Conservation (phyloP, 1,140 invertebrate genomes). For the Pseudomyrmex pallidus region DNA sequence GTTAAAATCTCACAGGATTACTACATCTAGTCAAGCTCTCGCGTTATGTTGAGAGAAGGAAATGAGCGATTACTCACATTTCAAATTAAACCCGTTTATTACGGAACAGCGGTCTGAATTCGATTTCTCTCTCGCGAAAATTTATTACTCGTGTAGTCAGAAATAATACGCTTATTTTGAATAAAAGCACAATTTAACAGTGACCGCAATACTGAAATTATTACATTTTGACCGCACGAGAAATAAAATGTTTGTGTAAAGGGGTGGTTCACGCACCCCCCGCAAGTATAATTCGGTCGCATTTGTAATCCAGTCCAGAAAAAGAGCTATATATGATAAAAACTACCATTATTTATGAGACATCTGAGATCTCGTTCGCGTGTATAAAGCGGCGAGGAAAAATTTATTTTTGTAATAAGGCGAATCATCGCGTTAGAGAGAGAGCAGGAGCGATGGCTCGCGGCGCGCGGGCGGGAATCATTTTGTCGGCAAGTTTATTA, state of each 20-base stretch:
- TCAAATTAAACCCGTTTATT: slow-evolving; percentile 26
- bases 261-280: too few species aligned
- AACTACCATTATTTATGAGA: slow-evolving; percentile 11
- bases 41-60: too few species aligned
- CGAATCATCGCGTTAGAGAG: background rate
- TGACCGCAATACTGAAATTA: too few species aligned
- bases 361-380: background rate
- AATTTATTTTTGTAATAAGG: slow-evolving; percentile 37
- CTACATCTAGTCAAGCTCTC: background rate
- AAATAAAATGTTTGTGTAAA: too few species aligned
- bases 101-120: background rate
- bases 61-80: background rate
- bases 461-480: background rate
- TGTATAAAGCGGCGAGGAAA: background rate
- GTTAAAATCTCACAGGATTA: background rate
- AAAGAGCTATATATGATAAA: background rate
- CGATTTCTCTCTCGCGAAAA: background rate
- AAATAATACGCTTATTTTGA: too few species aligned
- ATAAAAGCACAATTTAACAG: too few species aligned
- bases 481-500: slow-evolving; percentile 22
- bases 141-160: too few species aligned
- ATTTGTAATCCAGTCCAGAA: slow-evolving; percentile 14
- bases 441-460: background rate
- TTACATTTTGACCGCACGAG: too few species aligned
- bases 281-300: slow-evolving; percentile 1